Base-by-base conservation (phyloP, 1,140 invertebrate species). In the Diachasmimorpha longicaudata region DNA sequence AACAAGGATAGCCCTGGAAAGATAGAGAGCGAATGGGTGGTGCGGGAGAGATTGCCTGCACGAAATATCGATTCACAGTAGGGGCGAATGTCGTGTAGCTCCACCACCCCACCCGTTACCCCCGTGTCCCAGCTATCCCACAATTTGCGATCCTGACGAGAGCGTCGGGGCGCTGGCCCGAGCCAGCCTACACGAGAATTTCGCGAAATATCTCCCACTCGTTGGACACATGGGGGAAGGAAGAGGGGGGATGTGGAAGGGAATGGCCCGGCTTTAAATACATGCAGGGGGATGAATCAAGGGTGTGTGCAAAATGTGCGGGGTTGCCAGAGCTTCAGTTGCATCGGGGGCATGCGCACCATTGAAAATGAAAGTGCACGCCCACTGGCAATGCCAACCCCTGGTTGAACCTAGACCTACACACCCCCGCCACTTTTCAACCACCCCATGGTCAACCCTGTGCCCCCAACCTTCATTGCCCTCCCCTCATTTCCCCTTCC, bases 361-460 rank as follows among this genome's bases (percentile, higher is more conserved):
- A 68, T 75, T 82, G 86, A 88, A 87, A 88, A 78, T 80, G 86
- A 88, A 88, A 88, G 85, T 86, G 83, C 82, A 85, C 85, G 85
- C 85, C 85, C 84, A 85, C 76, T 79, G 77, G 83, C 80, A 83
- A 80, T 81, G 81, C 82, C 74, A 71, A 79, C 68, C 82, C 81
- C 31, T 81, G 82, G 80, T 81, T 80, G 82, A 85, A 87, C 86
- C 85, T 87, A 87, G 86, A 87, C 85, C 86, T 86, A 85, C 82
- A 87, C 78, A 76, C 72, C 68, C 75, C 78, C 70, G 55, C 48
- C 81, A 80, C 81, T 81, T 31, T n/a, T 39, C 55, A 14, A 78
- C 75, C 78, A 79, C 81, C 84, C 82, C 85, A 85, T 84, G 81
- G 84, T 86, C 86, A 86, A 85, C 81, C 81, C 84, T 80, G 77